Base-by-base conservation (phyloP, 1,140 invertebrate species). In the Tetraneura akinire region DNA sequence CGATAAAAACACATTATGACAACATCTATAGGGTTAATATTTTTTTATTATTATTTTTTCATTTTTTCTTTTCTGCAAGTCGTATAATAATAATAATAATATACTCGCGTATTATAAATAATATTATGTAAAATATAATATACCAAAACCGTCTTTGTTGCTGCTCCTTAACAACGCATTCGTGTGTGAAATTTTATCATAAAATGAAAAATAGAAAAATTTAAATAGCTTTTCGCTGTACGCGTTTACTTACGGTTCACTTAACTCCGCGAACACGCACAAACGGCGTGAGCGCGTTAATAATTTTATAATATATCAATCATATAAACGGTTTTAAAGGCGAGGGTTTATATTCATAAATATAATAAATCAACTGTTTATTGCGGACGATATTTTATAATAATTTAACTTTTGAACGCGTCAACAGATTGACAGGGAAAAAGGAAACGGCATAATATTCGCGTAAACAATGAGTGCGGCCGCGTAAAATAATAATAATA, bases 141-240 rank as follows among this genome's bases (percentile, higher is more conserved):
- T 10, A 32, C 26, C 29, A 62, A 37, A 37, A 62, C 26, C 60
- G 29, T 23, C 18, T 62, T 62, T 32, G 60, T 62, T 32, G 60
- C 14, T n/a, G 45, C 11, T 32, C 60, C 26, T 60, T 26, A 62
- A 29, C 16, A 23, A 62, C 60, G 60, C 29, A 32, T 62, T 32
- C 60, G 26, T 32, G 60, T 32, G 18, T 32, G 29, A 62, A 32
- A 62, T 62, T 32, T 23, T n/a, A n/a, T n/a, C 16, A 11, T 32
- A 62, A 32, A 62, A 62, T 32, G 16, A 18, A 2, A 62, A 62
- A 62, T 29, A 62, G 14, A 32, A 62, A 62, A 62, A 18, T 32
- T 18, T 32, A 62, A 62, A 62, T 62, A 62, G 60, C 60, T 62
- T 62, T 62, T 62, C 29, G 18, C 26, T 32, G 57, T 29, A 60